A percentile compares a stretch with the other conserved stretches of the same genome.
Conservation (phyloP, 2,797 vertebrate species). For the Apodemus agrarius region DNA sequence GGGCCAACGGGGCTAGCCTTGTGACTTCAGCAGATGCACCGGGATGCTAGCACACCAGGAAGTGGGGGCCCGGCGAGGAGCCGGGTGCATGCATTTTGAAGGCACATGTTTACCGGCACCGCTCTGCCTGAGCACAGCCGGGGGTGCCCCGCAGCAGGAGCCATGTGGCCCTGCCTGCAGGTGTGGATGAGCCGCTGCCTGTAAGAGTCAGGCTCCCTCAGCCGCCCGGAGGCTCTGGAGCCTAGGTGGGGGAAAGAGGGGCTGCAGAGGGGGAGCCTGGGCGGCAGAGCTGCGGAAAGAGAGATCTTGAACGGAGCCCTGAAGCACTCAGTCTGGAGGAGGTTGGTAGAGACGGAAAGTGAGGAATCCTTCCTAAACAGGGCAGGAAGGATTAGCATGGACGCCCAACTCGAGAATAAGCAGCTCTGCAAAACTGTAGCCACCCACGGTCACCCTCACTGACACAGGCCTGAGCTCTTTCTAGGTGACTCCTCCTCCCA, state of each 20-base stretch:
- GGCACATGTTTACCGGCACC: background rate
- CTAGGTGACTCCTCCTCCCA: background rate
- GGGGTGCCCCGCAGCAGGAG: background rate
- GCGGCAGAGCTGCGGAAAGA: background rate
- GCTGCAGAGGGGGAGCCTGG: background rate
- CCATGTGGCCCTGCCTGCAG: background rate
- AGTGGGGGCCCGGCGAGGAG: background rate
- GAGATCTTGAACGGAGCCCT: background rate
- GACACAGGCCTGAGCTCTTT: background rate
- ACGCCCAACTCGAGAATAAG: background rate
- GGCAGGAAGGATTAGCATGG: background rate
- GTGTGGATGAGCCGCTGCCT: rapidly evolving
- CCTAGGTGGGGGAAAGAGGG: background rate
- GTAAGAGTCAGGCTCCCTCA: background rate
- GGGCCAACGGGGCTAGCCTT: background rate
- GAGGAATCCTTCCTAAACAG: background rate
- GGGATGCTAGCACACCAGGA: background rate
- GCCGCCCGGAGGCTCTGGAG: background rate
- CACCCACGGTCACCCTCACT: rapidly evolving
- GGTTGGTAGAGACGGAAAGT: background rate
- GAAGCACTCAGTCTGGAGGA: background rate
- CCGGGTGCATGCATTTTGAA: background rate
- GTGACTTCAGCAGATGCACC: background rate
- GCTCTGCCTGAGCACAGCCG: background rate
- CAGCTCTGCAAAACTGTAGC: background rate